These are phyloP conservation scores for Columba janthina DNA, from an alignment of 2,113 vertebrate species.

Conservation along the genomic window DNA sequence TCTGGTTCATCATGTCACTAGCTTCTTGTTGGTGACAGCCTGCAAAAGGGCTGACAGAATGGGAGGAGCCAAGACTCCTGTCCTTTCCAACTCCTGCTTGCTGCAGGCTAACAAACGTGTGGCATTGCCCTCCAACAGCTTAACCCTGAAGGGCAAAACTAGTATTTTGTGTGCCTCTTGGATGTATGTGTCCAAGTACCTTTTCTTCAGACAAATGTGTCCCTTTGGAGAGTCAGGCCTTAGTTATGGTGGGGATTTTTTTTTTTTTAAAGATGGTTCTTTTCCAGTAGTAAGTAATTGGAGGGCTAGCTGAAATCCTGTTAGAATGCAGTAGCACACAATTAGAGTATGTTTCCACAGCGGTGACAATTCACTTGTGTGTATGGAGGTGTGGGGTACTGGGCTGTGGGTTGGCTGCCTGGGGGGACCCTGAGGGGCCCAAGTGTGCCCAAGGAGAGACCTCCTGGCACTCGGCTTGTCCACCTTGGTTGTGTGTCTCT, in stretches of 20 bases:
- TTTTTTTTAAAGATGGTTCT: background rate
- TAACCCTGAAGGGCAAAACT: background rate
- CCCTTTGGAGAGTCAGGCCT: background rate
- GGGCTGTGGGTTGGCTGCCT: background rate
- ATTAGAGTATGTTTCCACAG: background rate
- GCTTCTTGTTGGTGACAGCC: background rate
- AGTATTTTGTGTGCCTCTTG: background rate
- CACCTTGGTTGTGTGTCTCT: fast-evolving
- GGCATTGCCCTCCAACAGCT: background rate
- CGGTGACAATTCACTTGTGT: fast-evolving
- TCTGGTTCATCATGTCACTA: background rate
- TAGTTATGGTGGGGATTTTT: too few species aligned
- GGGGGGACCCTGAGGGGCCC: background rate
- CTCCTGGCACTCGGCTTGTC: background rate
- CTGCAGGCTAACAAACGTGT: background rate
- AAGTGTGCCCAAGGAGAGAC: fast-evolving
- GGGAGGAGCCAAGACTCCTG: background rate
- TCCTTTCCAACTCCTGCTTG: background rate
- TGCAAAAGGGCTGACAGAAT: background rate
- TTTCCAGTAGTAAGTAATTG: background rate
- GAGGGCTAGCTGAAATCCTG: background rate
- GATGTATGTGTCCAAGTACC: background rate
- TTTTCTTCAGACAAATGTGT: background rate
- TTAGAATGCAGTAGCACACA: background rate
- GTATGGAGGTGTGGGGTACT: background rate